These are phyloP conservation scores for Neofelis nebulosa DNA, from an alignment of 2,113 vertebrate genomes.

Conservation along the genomic window DNA sequence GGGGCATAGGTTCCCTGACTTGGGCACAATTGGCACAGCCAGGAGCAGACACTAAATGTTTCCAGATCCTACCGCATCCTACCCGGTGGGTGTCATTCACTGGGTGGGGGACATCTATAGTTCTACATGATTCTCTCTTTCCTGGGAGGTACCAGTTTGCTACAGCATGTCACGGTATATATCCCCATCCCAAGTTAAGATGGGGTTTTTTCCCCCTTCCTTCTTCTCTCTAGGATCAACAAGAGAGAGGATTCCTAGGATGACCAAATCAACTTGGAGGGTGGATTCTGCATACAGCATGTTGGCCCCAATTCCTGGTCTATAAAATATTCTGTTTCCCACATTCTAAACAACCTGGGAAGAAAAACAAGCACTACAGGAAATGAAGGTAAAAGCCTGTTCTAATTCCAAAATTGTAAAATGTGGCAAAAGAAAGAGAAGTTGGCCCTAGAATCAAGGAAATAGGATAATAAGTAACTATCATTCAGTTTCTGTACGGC, in stretches of 20 bases:
- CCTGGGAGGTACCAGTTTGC: not conserved
- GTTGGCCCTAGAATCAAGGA: not conserved
- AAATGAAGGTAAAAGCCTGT: not conserved
- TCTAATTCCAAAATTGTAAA: slow-evolving; percentile 18
- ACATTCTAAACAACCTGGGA: not conserved
- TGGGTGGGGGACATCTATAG: not conserved
- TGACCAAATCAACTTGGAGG: not conserved
- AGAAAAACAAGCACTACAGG: not conserved
- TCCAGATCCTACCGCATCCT: not conserved
- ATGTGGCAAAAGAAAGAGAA: not conserved
- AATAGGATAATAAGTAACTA: not conserved
- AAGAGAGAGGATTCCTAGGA: not conserved
- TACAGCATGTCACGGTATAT: rapidly evolving
- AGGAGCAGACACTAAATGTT: not conserved
- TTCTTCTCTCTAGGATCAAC: not conserved
- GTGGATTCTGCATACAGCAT: not conserved
- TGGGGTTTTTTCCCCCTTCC: not conserved
- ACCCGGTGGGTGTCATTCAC: too few relatives aligned
- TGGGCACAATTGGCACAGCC: not conserved
- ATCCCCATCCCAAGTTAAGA: not conserved
- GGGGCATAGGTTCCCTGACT: not conserved
- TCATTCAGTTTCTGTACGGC: not conserved
- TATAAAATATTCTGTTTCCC: not conserved
- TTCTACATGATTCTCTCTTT: not conserved
- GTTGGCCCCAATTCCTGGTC: not conserved